Evolutionary conservation across 2,888 invertebrate species (phyloP).

Genomic region (Eilema sororculum): DNA sequence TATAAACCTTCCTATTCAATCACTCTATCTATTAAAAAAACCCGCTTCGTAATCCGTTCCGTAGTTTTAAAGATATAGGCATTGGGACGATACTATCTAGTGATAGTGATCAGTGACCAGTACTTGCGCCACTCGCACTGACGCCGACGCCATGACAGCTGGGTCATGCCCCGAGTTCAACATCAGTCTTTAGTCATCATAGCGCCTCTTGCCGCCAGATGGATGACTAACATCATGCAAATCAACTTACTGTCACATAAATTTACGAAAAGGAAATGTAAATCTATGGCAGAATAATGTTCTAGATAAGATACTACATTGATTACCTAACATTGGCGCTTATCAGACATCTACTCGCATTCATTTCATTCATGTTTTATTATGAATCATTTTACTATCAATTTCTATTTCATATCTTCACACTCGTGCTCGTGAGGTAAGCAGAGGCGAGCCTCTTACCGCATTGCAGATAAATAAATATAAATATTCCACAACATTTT

Average conservation of each 20-base stretch:
- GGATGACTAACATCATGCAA: neutral
- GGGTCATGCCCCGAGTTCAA: neutral
- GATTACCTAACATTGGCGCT: neutral
- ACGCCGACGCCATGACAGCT: neutral
- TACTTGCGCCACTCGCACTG: neutral
- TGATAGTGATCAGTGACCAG: too few relatives aligned
- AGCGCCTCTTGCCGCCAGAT: neutral
- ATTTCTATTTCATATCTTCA: neutral
- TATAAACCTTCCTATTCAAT: too few relatives aligned
- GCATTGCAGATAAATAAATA: too few relatives aligned
- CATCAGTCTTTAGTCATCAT: neutral
- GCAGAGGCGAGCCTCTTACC: too few relatives aligned
- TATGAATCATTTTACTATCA: neutral
- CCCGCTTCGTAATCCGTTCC: too few relatives aligned
- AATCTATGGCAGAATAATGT: neutral
- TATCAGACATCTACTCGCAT: slow-evolving; percentile 4
- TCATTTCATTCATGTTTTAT: slow-evolving; percentile 8
- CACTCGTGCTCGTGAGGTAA: too few relatives aligned
- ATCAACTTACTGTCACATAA: slow-evolving; percentile 3
- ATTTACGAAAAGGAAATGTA: slow-evolving; percentile 8
- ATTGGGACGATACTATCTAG: too few relatives aligned
- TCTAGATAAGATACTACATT: slow-evolving; percentile 1
- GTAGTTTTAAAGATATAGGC: too few relatives aligned
- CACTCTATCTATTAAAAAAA: too few relatives aligned
- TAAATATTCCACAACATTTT: too few relatives aligned